phyloP scores from a whole-genome alignment of 1,140 invertebrate species.

The Atta colombica region DNA sequence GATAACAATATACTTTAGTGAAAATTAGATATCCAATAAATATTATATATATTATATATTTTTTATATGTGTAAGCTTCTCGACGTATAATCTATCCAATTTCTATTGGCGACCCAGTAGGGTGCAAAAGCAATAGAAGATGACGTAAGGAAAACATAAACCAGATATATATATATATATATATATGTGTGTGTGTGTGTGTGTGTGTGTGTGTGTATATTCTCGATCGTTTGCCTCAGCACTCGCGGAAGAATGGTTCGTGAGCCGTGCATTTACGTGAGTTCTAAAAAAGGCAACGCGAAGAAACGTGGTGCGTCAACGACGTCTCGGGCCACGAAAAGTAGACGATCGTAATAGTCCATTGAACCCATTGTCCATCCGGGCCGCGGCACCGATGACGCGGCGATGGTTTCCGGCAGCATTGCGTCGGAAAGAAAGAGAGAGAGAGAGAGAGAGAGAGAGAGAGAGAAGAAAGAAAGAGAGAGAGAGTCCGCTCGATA shows the following conservation, averaged over 20 bases:
- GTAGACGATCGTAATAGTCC: constrained; percentile 56
- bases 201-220: no score
- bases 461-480: constrained; percentile 20
- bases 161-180: background rate
- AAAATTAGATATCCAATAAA: background rate
- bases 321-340: constrained; percentile 50
- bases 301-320: constrained; percentile 27
- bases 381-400: constrained; percentile 54
- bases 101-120: background rate
- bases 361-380: constrained; percentile 63
- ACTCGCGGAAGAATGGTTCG: constrained; percentile 1
- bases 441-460: constrained; percentile 33
- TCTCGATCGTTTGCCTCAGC: background rate
- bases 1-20: background rate
- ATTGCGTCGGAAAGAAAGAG: constrained; percentile 31
- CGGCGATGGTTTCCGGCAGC: constrained; percentile 63
- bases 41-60: background rate
- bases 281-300: constrained; percentile 26
- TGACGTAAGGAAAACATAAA: constrained; percentile 20
- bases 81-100: background rate
- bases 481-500: constrained; percentile 64
- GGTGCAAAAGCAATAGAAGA: background rate
- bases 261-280: constrained; percentile 16
- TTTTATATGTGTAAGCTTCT: background rate
- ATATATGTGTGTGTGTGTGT: no score